Evolutionary conservation across 2,113 vertebrate species (phyloP), one percentile per base, ranked within the genome.

Genomic region (Bubalus kerabau): DNA sequence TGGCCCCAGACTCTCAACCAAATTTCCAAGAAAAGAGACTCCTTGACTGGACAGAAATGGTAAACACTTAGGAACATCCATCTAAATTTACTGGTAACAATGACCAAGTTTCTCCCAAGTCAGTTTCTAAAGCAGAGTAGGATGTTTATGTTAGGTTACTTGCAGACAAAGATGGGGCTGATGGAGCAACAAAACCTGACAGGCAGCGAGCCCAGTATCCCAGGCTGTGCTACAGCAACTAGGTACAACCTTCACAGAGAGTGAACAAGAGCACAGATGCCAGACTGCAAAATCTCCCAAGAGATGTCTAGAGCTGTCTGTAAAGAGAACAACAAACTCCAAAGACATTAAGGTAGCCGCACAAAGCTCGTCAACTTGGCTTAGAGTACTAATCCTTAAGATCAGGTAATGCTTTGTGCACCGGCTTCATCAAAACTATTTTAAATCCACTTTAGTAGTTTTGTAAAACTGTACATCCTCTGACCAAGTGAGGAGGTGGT

Each of bases 1-100:
- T 93, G 78, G 62, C 86, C 43, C 60, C 76, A 91, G 90, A 97
- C 94, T 81, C 50, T 93, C 91, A 95, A 96, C n/a, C 87, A 91
- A 94, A 83, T 67, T 52, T 97, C 78, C 50, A 97, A 59, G 76
- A 97, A 91, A 54, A 94, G 90, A 96, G 83, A 88, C 91, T 76
- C 36, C 59, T 90, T 76, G n/a, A 86, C 57, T 86, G 23, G 24
- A 83, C 64, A 97, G 97, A 91, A 92, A 94, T 11, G 83, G 90
- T 74, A 74, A 84, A 96, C n/a, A 95, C 13, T 64, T 91, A 78
- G 7, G 56, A 19, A 90, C 43, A 88, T 59, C 64, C 76, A 94
- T 67, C 82, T 57, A 96, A 91, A 95, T 48, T 71, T 52, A 92
- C 3, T 67, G 28, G 43, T 74, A 48, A 30, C 56, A 30, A 90